These are phyloP conservation scores for Fundulus diaphanus DNA, from an alignment of 2,797 vertebrate species.

Conservation along the genomic window DNA sequence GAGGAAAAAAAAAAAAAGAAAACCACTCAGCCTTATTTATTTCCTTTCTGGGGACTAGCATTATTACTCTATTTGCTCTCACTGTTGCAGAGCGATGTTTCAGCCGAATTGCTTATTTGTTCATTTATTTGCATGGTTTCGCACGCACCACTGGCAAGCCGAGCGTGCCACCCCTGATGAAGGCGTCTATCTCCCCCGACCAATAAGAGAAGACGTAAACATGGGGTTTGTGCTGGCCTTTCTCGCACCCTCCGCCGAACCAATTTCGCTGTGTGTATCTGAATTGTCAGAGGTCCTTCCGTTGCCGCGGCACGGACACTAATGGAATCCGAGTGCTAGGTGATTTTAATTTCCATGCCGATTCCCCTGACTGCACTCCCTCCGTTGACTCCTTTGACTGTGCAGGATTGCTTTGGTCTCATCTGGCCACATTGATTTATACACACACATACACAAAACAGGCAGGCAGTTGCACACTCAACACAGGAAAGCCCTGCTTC, in stretches of 20 bases:
- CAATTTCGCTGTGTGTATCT: conserved; percentile 82
- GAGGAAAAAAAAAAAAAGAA: conserved; percentile 34
- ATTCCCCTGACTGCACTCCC: conserved; percentile 84
- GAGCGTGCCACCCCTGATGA: conserved; percentile 79
- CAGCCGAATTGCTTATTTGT: conserved; percentile 82
- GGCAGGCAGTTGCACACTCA: conserved; percentile 14
- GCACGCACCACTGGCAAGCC: conserved; percentile 75
- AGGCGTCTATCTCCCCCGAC: conserved; percentile 76
- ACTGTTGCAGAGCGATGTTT: conserved; percentile 71
- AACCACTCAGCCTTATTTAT: conserved; percentile 63
- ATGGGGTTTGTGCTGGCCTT: conserved; percentile 66
- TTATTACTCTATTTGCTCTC: conserved; percentile 79
- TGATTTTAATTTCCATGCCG: conserved; percentile 86
- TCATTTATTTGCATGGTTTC: conserved; percentile 83
- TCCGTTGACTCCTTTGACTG: conserved; percentile 81
- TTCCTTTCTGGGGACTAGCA: conserved; percentile 72
- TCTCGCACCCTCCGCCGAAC: conserved; percentile 74
- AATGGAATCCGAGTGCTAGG: conserved; percentile 84
- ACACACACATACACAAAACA: conserved; percentile 43
- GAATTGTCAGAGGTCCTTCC: conserved; percentile 85
- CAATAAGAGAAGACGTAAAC: conserved; percentile 77
- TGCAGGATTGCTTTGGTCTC: conserved; percentile 85
- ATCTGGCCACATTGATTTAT: conserved; percentile 81
- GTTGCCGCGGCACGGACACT: conserved; percentile 74
- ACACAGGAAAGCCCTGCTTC: conserved; percentile 21